Base-by-base conservation (phyloP, 92 coral and sea anemone genomes). In the Hydrozoanthus gracilis region DNA sequence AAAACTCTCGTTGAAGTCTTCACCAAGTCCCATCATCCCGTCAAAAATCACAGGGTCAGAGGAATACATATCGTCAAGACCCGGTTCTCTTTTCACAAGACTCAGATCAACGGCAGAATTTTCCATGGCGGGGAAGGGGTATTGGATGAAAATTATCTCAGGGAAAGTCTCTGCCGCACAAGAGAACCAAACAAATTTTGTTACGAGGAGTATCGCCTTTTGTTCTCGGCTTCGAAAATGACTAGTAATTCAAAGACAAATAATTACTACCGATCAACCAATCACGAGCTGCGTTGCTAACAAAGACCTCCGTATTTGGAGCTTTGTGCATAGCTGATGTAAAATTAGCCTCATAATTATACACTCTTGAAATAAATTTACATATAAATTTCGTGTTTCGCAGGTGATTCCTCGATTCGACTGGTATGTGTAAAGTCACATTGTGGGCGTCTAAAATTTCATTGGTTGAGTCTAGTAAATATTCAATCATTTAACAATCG, bases 51-150 rank as follows among this genome's bases (percentile, higher is more conserved):
- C 95, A 15, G 95, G 90, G 48, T 91, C 93, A 11, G 98, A 78
- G n/a, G 95, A 91, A 76, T 92, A 94, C 82, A 93, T 90, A 39
- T 89, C 92, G 51, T 88, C 87, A 45, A 94, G 83, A 7, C 98
- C 94, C 5, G 98, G 98, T 54, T 94, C 98, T 83, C 92, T 94
- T 86, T 94, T 94, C 5, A 94, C 94, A 66, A 94, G 92, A 73
- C 94, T 94, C 73, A 94, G 87, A 92, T 94, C 98, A 87, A 94
- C 82, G 73, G 97, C 83, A 83, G 91, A 71, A 78, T 87, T 90
- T 89, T 90, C 93, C 93, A 90, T 91, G 86, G 77, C 89, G 88
- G 87, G 89, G 82, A 50, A 67, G 87, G 68, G 83, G 76, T 52
- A 58, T 11, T 58, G 64, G 15, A 58, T 27, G 39, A 27, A 27